These are phyloP conservation scores for Siniperca obscura DNA, from an alignment of 2,797 vertebrate genomes.

Conservation along the genomic window DNA sequence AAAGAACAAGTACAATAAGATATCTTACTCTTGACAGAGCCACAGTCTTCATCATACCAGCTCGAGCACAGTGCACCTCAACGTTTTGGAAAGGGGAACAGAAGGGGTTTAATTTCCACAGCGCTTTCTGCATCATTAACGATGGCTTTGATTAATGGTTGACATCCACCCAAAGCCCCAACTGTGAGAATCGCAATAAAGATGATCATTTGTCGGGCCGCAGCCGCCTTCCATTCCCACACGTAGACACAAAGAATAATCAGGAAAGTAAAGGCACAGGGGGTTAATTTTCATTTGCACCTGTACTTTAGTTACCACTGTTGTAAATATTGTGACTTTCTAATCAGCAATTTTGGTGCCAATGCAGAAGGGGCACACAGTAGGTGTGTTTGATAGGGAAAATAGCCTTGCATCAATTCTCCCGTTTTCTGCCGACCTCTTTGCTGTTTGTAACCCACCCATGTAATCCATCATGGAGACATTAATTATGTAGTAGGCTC, in stretches of 20 bases:
- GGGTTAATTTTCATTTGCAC: constrained; percentile 67
- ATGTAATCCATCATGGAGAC: constrained; percentile 86
- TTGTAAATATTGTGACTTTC: constrained; percentile 80
- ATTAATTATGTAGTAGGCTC: constrained; percentile 85
- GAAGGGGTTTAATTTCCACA: constrained; percentile 81
- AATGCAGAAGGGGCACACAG: constrained; percentile 50
- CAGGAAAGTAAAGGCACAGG: constrained; percentile 46
- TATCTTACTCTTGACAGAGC: constrained; percentile 20
- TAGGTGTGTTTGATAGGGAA: constrained; percentile 58
- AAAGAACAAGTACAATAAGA: constrained; percentile 1
- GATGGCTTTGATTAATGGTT: constrained; percentile 84
- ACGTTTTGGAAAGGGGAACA: constrained; percentile 70
- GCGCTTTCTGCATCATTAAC: constrained; percentile 81
- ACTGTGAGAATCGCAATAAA: constrained; percentile 82
- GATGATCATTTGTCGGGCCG: constrained; percentile 67
- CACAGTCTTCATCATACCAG: constrained; percentile 37
- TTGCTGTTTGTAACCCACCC: constrained; percentile 76
- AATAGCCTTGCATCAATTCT: constrained; percentile 71
- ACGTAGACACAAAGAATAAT: constrained; percentile 45
- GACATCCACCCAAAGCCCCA: constrained; percentile 77
- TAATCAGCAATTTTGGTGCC: constrained; percentile 74
- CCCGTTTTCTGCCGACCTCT: constrained; percentile 75
- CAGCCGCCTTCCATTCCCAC: constrained; percentile 34
- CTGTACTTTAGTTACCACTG: constrained; percentile 56
- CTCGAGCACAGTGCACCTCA: constrained; percentile 63